phyloP scores from a whole-genome alignment of 2,888 invertebrate genomes.

The Sabatieria punctata region DNA sequence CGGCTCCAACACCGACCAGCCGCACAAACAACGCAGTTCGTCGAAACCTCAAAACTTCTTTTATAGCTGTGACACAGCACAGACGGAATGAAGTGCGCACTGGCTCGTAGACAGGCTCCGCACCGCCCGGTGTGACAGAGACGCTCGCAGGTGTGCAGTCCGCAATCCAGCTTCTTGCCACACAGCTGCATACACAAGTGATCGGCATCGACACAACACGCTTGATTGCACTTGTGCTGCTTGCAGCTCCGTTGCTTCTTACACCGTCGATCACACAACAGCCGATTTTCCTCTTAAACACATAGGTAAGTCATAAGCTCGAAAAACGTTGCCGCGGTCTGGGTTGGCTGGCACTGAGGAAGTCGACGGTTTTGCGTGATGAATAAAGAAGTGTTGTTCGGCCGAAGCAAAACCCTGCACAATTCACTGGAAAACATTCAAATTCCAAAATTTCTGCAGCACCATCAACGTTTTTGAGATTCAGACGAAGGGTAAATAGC shows the following conservation, averaged over 20 bases:
- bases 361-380: too few species aligned
- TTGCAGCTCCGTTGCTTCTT: constrained; percentile 46
- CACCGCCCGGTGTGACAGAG: constrained; percentile 75
- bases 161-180: constrained; percentile 56
- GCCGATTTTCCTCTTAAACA: constrained; percentile 12
- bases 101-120: constrained; percentile 55
- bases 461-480: too few species aligned
- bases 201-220: constrained; percentile 68
- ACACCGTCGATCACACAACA: constrained; percentile 65
- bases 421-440: too few species aligned
- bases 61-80: not conserved
- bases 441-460: not conserved
- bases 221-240: constrained; percentile 64
- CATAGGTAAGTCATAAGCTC: not conserved
- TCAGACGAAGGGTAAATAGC: too few species aligned
- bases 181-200: constrained; percentile 71
- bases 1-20: constrained; percentile 63
- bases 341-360: too few species aligned
- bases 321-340: too few species aligned
- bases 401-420: too few species aligned
- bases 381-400: too few species aligned
- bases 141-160: constrained; percentile 66
- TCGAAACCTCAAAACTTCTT: constrained; percentile 46
- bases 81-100: constrained; percentile 37
- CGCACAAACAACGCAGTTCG: constrained; percentile 78